Conservation (phyloP, 2,113 vertebrate genomes). For the Danio rerio region DNA sequence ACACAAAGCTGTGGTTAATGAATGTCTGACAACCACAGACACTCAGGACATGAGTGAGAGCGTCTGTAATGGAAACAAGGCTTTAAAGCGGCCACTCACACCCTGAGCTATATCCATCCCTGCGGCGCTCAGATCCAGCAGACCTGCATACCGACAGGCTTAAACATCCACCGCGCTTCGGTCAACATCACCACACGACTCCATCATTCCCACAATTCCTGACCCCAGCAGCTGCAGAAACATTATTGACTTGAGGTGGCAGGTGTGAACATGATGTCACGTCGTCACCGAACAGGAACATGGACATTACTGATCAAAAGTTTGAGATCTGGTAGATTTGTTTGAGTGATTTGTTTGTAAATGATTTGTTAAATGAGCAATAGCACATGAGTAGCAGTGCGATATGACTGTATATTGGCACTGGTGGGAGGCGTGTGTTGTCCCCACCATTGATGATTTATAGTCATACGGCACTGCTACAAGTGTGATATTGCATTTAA, state of each 20-base stretch:
- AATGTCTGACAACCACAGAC: constrained; percentile 6
- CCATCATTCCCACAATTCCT: constrained; percentile 40
- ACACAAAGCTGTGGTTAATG: neutral
- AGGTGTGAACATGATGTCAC: constrained; percentile 43
- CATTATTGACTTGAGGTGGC: constrained; percentile 27
- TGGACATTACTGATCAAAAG: no score
- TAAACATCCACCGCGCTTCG: constrained; percentile 45
- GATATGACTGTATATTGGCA: no score
- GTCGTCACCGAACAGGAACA: neutral
- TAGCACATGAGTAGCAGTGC: no score
- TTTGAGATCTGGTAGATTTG: no score
- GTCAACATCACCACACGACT: constrained; percentile 44
- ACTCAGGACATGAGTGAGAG: constrained; percentile 29
- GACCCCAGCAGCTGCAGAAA: constrained; percentile 47
- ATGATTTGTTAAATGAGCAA: no score
- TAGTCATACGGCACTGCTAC: no score
- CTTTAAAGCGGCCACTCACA: constrained; percentile 41
- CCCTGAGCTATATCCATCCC: constrained; percentile 55
- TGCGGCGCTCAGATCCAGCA: constrained; percentile 49
- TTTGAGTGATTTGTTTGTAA: no score
- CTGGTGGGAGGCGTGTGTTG: no score
- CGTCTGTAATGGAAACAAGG: constrained; percentile 54
- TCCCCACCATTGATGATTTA: no score
- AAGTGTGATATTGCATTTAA: no score
- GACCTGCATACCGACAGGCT: constrained; percentile 38